These are phyloP conservation scores for Paradoxurus hermaphroditus DNA, from an alignment of 2,113 vertebrate genomes.

Conservation along the genomic window DNA sequence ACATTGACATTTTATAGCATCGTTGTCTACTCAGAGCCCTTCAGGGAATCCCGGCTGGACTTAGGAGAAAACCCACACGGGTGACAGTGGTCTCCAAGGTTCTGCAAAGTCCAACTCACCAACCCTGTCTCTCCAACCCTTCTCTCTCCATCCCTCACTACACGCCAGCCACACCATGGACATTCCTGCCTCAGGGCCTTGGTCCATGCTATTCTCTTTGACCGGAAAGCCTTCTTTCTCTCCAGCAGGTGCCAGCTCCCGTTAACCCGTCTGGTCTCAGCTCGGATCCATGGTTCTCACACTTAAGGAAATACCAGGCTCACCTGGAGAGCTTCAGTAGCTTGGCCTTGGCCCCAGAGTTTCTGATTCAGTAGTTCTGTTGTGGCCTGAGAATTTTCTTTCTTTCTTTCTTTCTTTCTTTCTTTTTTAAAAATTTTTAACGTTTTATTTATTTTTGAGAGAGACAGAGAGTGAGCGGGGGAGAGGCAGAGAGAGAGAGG, in stretches of 20 bases:
- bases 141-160: fast-evolving
- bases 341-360: background rate
- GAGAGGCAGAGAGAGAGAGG: no score
- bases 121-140: fast-evolving
- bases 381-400: fast-evolving
- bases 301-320: background rate
- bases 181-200: background rate
- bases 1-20: fast-evolving
- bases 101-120: background rate
- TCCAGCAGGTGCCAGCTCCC: fast-evolving
- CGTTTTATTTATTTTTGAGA: no score
- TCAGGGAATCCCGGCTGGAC: background rate
- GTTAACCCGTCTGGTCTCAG: background rate
- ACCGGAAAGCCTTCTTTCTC: background rate
- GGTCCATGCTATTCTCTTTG: background rate
- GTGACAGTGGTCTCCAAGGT: background rate
- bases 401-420: no score
- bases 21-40: background rate
- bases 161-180: background rate
- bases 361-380: background rate
- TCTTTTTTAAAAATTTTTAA: no score
- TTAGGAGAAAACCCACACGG: background rate
- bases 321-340: background rate
- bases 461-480: no score
- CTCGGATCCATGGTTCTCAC: background rate